Evolutionary conservation across 2,797 vertebrate genomes (phyloP).

Genomic region (Tadarida brasiliensis): DNA sequence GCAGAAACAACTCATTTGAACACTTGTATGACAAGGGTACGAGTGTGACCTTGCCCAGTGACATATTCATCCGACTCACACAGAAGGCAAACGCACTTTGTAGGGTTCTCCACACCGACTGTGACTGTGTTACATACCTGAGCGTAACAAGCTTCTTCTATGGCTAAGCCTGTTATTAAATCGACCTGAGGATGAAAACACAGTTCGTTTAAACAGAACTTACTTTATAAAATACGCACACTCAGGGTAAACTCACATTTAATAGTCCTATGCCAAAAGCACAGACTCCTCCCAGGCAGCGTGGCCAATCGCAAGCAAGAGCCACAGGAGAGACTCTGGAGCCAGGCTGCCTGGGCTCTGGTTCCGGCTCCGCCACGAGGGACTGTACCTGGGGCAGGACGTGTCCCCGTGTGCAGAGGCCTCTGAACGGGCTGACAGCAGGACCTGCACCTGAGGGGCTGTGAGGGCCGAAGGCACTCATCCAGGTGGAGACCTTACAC

Average conservation of each 20-base stretch:
- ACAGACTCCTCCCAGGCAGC: background rate
- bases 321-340: background rate
- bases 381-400: background rate
- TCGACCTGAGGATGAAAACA: conserved; percentile 92
- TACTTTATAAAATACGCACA: background rate
- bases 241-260: background rate
- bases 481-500: background rate
- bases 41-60: background rate
- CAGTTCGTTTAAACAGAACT: conserved; percentile 37
- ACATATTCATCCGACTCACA: background rate
- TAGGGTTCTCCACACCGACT: background rate
- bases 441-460: background rate
- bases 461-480: background rate
- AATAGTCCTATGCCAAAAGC: background rate
- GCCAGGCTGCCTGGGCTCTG: background rate
- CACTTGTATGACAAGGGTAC: background rate
- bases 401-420: background rate
- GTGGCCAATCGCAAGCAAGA: background rate
- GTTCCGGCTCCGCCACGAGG: rapidly evolving
- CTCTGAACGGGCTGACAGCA: background rate
- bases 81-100: background rate
- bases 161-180: conserved; percentile 96
- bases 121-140: conserved; percentile 90
- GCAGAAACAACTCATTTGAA: background rate
- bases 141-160: conserved; percentile 98